Percentiles rank a stretch among this genome's conserved stretches.
Conservation (phyloP, 2,888 invertebrate species). For the Clivina fossor region DNA sequence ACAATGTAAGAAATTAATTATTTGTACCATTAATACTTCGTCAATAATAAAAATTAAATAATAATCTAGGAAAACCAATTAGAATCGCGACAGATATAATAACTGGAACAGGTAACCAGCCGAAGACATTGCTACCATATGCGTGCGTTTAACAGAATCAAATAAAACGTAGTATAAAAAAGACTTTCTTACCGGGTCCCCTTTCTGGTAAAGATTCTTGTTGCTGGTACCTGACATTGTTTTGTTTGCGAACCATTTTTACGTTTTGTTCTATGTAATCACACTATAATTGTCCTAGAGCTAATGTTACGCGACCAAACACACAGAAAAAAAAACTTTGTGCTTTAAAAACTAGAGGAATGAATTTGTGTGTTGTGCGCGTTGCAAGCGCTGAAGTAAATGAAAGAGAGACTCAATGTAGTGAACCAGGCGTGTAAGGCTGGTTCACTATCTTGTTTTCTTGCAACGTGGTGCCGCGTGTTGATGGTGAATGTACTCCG, state of each 20-base stretch:
- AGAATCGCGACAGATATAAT: too few species aligned
- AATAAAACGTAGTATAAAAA: constrained; percentile 23
- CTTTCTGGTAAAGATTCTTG: constrained; percentile 54
- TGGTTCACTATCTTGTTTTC: constrained; percentile 48
- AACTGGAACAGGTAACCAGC: too few species aligned
- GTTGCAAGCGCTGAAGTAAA: constrained; percentile 25
- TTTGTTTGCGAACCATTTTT: constrained; percentile 55
- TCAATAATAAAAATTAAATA: too few species aligned
- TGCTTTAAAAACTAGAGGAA: constrained; percentile 16
- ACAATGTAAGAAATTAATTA: too few species aligned
- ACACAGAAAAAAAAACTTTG: too few species aligned
- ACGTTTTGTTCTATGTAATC: constrained; percentile 19
- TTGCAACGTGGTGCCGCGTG: constrained; percentile 49
- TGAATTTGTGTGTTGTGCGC: constrained; percentile 16
- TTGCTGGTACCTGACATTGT: constrained; percentile 44
- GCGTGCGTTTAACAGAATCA: constrained; percentile 16
- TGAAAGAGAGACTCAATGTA: constrained; percentile 32
- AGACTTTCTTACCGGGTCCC: constrained; percentile 56
- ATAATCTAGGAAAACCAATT: too few species aligned
- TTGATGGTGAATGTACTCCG: constrained; percentile 53
- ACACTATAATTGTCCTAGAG: too few species aligned
- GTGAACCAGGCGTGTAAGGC: constrained; percentile 1
- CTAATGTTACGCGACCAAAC: too few species aligned
- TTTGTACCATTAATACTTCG: too few species aligned
- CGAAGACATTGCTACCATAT: constrained; percentile 28